These are phyloP conservation scores for Heliconius hortense DNA, from an alignment of 2,888 invertebrate species.

Conservation along the genomic window DNA sequence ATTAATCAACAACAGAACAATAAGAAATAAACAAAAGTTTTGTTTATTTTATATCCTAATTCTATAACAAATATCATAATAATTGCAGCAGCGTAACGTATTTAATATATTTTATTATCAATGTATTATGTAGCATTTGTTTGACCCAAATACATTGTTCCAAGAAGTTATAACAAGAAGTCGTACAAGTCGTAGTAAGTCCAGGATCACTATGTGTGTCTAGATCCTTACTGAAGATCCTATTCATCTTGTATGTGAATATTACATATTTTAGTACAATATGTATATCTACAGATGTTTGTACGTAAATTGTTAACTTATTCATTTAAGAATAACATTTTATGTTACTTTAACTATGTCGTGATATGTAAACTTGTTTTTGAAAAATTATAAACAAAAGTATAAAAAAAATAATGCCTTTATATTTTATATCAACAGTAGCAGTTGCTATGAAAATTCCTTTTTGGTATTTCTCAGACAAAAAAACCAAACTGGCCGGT, in stretches of 20 bases:
- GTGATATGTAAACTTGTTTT: not conserved
- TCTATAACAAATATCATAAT: not conserved
- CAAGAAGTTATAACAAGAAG: constrained; percentile 22
- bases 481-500: constrained; percentile 60
- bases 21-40: no score
- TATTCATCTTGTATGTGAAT: constrained; percentile 8
- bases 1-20: no score
- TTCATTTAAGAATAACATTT: not conserved
- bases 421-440: constrained; percentile 47
- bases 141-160: constrained; percentile 20
- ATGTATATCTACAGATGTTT: not conserved
- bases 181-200: constrained; percentile 19
- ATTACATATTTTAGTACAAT: not conserved
- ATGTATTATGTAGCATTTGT: not conserved
- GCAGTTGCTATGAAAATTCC: constrained; percentile 53
- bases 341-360: not conserved
- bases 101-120: not conserved
- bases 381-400: not conserved
- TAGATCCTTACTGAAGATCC: constrained; percentile 7
- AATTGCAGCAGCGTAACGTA: not conserved
- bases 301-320: not conserved
- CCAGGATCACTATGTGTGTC: constrained; percentile 8
- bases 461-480: constrained; percentile 43
- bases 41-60: not conserved
- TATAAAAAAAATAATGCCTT: not conserved